Conservation (phyloP, 2,888 invertebrate genomes). For the Morpho helenor region DNA sequence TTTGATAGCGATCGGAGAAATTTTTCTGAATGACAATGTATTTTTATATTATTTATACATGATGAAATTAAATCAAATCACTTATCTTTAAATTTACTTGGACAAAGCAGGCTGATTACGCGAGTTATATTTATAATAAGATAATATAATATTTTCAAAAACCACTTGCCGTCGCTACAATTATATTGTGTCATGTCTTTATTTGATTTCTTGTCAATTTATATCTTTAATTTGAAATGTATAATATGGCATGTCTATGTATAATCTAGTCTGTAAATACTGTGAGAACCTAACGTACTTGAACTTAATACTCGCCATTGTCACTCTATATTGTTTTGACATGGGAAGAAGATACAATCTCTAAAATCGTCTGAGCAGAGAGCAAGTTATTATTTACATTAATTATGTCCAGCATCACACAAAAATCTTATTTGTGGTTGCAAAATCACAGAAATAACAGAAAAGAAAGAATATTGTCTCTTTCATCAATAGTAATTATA, state of each 20-base stretch:
- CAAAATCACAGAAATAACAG: not conserved
- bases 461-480: not conserved
- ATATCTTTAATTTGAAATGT: not conserved
- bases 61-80: too few species aligned
- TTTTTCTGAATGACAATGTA: too few species aligned
- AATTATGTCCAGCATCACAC: not conserved
- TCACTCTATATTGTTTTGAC: constrained; percentile 14
- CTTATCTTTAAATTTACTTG: too few species aligned
- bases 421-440: not conserved
- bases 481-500: too few species aligned
- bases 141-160: too few species aligned
- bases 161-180: too few species aligned
- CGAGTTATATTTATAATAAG: too few species aligned
- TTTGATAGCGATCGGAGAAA: too few species aligned
- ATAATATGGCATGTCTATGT: not conserved
- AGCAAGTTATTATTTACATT: not conserved
- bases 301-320: constrained; percentile 17
- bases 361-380: not conserved
- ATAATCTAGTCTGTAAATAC: not conserved
- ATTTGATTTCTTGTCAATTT: not conserved
- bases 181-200: too few species aligned
- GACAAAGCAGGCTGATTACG: too few species aligned
- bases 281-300: constrained; percentile 16
- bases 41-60: too few species aligned
- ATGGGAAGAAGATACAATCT: constrained; percentile 13